Evolutionary conservation across 2,113 vertebrate genomes (phyloP), one percentile per base, ranked within the genome.

Genomic region (Lota lota): DNA sequence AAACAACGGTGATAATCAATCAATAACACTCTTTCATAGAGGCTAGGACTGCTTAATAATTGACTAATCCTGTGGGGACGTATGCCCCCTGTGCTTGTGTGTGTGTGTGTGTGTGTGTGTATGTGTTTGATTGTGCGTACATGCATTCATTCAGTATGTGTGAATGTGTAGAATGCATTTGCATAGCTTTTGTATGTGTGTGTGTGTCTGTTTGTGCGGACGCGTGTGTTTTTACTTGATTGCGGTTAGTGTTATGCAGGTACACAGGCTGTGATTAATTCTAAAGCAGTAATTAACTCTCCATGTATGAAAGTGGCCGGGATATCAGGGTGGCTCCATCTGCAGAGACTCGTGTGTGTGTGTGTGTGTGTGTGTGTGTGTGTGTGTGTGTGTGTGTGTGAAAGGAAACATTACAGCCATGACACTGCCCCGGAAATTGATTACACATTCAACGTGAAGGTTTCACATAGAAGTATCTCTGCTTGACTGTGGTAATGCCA

Each of bases 1-100:
- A 62, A 98, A 92, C 18, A 81, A 90, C 77, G 92, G 87, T 91
- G 90, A 94, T 94, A 93, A 90, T 91, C 91, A 93, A 94, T 96
- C 94, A 93, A 95, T 95, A 93, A 70, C 77, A 85, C 84, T 91
- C 86, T 92, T 94, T 92, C 92, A 94, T 95, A 93, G 93, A 93
- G 93, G 93, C 90, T 92, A 93, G 91, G 89, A 91, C 83, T 86
- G 84, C 86, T 96, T 95, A 97, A 96, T 97, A 96, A 99, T 98
- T 96, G 92, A 97, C 84, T 91, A 92, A 93, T 94, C 90, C 84
- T 81, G 83, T 80, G 84, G 76, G 91, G 85, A 93, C 89, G 86
- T 92, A 69, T 71, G 87, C 80, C 90, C 74, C 77, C 54, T 56
- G 51, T 16, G 5, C 61, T 57, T 66, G 19, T 62, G 33, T 5